phyloP scores from a whole-genome alignment of 2,888 invertebrate species.

The Zhuqinia jingwanae region DNA sequence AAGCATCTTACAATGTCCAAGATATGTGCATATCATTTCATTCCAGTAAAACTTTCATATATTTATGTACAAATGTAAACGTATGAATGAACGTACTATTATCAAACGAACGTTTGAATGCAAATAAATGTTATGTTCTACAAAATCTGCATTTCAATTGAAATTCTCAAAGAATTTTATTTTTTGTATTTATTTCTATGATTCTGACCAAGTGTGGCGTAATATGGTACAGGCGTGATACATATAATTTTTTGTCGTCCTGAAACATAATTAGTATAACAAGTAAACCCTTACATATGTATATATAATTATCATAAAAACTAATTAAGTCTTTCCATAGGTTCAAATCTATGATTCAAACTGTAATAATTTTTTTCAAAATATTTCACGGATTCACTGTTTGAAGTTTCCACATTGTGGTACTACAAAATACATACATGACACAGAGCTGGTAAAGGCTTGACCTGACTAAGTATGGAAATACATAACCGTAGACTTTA shows the following conservation, averaged over 20 bases:
- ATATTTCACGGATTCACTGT: conserved; percentile 20
- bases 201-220: conserved; percentile 30
- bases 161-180: too few relatives aligned
- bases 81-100: too few relatives aligned
- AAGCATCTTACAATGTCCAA: neutral
- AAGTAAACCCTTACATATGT: neutral
- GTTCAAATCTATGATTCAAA: conserved; percentile 29
- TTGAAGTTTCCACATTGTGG: neutral
- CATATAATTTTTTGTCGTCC: neutral
- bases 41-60: neutral
- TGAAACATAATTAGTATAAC: neutral
- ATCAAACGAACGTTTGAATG: too few relatives aligned
- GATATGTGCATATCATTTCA: neutral
- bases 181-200: conserved; percentile 1
- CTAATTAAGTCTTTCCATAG: conserved; percentile 34
- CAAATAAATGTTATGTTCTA: too few relatives aligned
- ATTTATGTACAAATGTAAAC: too few relatives aligned
- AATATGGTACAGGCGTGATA: conserved; percentile 28
- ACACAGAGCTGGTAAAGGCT: too few relatives aligned
- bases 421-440: neutral
- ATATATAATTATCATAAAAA: conserved; percentile 6
- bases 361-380: conserved; percentile 1
- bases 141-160: too few relatives aligned
- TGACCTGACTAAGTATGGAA: neutral
- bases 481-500: neutral